Percentiles rank a stretch among this genome's conserved stretches.
These are phyloP conservation scores for Echinometra lucunter DNA, from an alignment of 53 echinoderm and acorn worm genomes.

Conservation along the genomic window DNA sequence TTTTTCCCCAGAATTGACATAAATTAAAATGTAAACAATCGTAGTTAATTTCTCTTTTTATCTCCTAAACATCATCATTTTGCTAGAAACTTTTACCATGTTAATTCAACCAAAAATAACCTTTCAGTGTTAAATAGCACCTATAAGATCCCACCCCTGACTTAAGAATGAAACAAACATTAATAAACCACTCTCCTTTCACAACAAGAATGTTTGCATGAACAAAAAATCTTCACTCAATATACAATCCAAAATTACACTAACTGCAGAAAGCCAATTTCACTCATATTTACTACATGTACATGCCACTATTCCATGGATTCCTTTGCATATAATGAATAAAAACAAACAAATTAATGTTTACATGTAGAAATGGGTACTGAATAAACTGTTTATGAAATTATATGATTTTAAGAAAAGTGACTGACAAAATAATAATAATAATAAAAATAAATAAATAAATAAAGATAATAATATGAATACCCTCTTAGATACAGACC, in stretches of 20 bases:
- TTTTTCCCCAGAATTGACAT: background rate
- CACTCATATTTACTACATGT: background rate
- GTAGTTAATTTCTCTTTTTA: background rate
- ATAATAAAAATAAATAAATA: too few relatives aligned
- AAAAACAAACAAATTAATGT: slow-evolving; percentile 29
- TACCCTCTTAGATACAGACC: too few relatives aligned
- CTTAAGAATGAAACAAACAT: background rate
- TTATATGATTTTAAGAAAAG: too few relatives aligned
- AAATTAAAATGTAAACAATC: background rate
- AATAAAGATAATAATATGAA: too few relatives aligned
- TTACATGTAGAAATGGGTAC: background rate
- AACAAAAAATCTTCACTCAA: background rate
- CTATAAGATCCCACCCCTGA: background rate
- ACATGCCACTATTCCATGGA: slow-evolving; percentile 19
- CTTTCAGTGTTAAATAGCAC: background rate
- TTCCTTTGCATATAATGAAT: slow-evolving; percentile 52
- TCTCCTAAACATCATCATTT: background rate
- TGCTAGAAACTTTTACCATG: background rate
- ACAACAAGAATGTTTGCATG: background rate
- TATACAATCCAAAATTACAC: background rate
- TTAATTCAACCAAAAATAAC: background rate
- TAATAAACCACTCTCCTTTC: background rate
- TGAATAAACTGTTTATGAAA: background rate
- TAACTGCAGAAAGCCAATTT: background rate
- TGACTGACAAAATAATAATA: too few relatives aligned